These are phyloP conservation scores for Syrista parreyssii DNA, from an alignment of 2,888 invertebrate genomes.

Conservation along the genomic window DNA sequence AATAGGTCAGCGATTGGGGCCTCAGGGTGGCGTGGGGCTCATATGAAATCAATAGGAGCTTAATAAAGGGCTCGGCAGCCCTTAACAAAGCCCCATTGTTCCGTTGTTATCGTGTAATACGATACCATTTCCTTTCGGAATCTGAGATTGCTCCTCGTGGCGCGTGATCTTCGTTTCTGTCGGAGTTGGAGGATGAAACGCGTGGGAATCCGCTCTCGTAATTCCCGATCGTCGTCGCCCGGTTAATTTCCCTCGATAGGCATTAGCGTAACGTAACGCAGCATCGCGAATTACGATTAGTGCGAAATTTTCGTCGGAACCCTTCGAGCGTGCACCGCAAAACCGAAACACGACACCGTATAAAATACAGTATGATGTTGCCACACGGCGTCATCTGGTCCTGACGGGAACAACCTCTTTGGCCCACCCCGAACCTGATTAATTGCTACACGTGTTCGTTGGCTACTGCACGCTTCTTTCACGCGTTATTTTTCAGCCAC, in stretches of 20 bases:
- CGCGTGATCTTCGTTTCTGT: too few relatives aligned
- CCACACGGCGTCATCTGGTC: slow-evolving; percentile 52
- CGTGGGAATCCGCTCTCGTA: too few relatives aligned
- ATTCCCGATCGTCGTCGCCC: too few relatives aligned
- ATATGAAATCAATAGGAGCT: slow-evolving; percentile 42
- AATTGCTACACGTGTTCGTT: slow-evolving; percentile 51
- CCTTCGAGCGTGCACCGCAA: slow-evolving; percentile 29
- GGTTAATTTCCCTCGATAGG: too few relatives aligned
- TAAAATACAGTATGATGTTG: slow-evolving; percentile 54
- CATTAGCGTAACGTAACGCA: too few relatives aligned
- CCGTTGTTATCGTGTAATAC: slow-evolving; percentile 52
- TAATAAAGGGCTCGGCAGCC: slow-evolving; percentile 44
- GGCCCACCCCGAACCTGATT: slow-evolving; percentile 50
- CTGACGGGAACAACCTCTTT: slow-evolving; percentile 54
- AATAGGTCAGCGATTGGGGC: slow-evolving; percentile 23
- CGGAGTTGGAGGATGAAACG: too few relatives aligned
- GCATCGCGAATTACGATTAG: too few relatives aligned
- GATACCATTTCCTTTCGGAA: slow-evolving; percentile 47
- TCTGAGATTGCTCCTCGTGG: slow-evolving; percentile 16
- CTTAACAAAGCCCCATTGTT: slow-evolving; percentile 51
- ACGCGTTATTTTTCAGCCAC: slow-evolving; percentile 21
- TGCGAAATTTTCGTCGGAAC: neutral
- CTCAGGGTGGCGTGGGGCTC: slow-evolving; percentile 32
- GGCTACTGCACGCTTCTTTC: slow-evolving; percentile 13
- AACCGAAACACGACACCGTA: slow-evolving; percentile 53